Percentiles rank a stretch among this genome's conserved stretches.
phyloP scores from a whole-genome alignment of 2,888 invertebrate genomes.

The Nomada fucata region DNA sequence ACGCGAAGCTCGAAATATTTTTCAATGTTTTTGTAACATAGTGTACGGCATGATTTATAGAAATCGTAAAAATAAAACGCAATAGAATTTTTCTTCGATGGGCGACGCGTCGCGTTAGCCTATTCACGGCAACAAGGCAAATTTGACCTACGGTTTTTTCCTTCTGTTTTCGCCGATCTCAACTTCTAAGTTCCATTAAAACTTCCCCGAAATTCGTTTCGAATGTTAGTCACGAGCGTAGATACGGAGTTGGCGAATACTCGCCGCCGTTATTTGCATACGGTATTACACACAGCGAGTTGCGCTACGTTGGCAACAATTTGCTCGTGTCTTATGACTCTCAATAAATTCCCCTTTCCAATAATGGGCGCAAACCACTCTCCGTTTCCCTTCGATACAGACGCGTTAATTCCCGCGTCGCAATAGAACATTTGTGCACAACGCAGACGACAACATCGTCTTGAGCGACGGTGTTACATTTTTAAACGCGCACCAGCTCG shows the following conservation, averaged over 20 bases:
- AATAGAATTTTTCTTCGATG: neutral
- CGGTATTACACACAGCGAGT: slow-evolving; percentile 44
- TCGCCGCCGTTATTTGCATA: slow-evolving; percentile 53
- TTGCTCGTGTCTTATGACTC: slow-evolving; percentile 27
- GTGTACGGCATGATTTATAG: slow-evolving; percentile 24
- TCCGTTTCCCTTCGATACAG: neutral
- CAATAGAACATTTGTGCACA: neutral
- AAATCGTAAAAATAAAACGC: neutral
- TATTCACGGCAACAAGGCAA: slow-evolving; percentile 48
- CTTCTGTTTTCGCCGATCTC: slow-evolving; percentile 38
- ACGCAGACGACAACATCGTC: neutral
- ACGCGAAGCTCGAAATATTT: neutral
- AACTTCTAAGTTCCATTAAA: slow-evolving; percentile 59
- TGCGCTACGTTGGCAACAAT: slow-evolving; percentile 43
- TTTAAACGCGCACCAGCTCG: neutral
- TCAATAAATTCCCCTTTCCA: neutral
- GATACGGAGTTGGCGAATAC: slow-evolving; percentile 36
- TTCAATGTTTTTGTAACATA: neutral
- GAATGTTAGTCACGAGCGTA: slow-evolving; percentile 62
- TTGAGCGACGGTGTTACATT: slow-evolving; percentile 6
- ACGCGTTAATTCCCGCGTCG: neutral
- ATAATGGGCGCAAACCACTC: neutral
- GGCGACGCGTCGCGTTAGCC: neutral
- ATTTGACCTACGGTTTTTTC: slow-evolving; percentile 16
- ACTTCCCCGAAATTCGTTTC: slow-evolving; percentile 55